Evolutionary conservation across 1,140 invertebrate genomes (phyloP), one percentile per base, ranked within the genome.

Genomic region (Eupristina koningsbergeri): DNA sequence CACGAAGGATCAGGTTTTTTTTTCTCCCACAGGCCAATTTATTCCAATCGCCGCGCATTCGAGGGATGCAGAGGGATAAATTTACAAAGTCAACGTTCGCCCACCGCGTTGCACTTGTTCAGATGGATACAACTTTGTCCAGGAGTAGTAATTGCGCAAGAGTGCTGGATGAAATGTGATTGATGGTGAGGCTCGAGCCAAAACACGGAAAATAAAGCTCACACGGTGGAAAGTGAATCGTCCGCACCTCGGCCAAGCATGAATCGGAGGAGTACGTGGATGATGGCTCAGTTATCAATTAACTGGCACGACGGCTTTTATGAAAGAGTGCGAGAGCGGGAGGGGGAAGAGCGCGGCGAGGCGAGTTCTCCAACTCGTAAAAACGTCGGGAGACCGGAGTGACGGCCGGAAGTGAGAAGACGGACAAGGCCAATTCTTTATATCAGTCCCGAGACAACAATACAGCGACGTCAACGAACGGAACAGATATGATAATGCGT

Each of bases 351-450:
- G 50, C 19, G 41, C 3, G 17, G 39, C 9, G 61, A 63, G 58
- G 31, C n/a, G 85, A 88, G 88, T 88, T 88, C 89, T 88, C 84
- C 90, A 91, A 91, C 91, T 90, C 90, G 91, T 92, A 92, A 92
- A 92, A 92, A 92, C 91, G 91, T 92, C 90, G 89, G 86, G 88
- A 87, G 87, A 89, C 3, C 86, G 89, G 91, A 92, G 89, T 92
- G 91, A 92, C 90, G 88, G 91, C 89, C 91, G 92, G 91, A 93
- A 92, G 87, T 89, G 86, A 84, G 76, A 86, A 90, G 91, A 92
- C 90, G 91, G 92, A 92, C 91, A 92, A 91, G 91, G 91, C 91
- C 91, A 92, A 92, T 92, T 92, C 91, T 91, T 91, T 91, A 90
- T 92, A 75, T 41, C 11, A 50, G 91, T 90, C 90, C 88, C 88